Base-by-base conservation (phyloP, 2,888 invertebrate species). In the Cetonia aurata region DNA sequence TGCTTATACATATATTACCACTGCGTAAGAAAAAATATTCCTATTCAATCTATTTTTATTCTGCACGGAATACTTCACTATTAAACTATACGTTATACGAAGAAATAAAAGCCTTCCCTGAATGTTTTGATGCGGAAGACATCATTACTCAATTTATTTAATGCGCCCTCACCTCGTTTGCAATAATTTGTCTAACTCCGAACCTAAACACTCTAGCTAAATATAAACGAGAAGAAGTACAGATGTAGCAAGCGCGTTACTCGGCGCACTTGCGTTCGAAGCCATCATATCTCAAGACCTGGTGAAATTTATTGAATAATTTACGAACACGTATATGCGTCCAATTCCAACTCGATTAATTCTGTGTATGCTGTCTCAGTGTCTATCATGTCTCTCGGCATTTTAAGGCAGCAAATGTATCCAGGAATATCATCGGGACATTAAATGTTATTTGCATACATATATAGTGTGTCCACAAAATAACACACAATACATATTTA, bases 291-390 rank as follows among this genome's bases (percentile, higher is more conserved):
- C 48, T 62, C 48, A 62, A 13, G 33, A 33, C 48, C 33, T 33
- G 33, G 10, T 50, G 62, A 62, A 62, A 62, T 62, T 62, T 62
- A 62, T 62, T 62, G 48, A 50, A 62, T 37, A 62, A 62, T 62
- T 62, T 62, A 33, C 33, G 33, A 8, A 15, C 37, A 10, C 44
- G 50, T n/a, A n/a, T 37, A 48, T 19, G 50, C 50, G 33, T 62
- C 60, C 37, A 62, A 62, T 62, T 62, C 48, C 31, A n/a, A n/a
- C n/a, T n/a, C n/a, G n/a, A n/a, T n/a, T n/a, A n/a, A n/a, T n/a
- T n/a, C n/a, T n/a, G n/a, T n/a, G n/a, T n/a, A n/a, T n/a, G n/a
- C n/a, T n/a, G n/a, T n/a, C n/a, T n/a, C n/a, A n/a, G n/a, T n/a
- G n/a, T n/a, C n/a, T n/a, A n/a, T n/a, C n/a, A n/a, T n/a, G 44